A percentile compares a stretch with the other conserved stretches of the same genome.
phyloP scores from a whole-genome alignment of 2,797 vertebrate genomes.

The Danio jaintianensis region DNA sequence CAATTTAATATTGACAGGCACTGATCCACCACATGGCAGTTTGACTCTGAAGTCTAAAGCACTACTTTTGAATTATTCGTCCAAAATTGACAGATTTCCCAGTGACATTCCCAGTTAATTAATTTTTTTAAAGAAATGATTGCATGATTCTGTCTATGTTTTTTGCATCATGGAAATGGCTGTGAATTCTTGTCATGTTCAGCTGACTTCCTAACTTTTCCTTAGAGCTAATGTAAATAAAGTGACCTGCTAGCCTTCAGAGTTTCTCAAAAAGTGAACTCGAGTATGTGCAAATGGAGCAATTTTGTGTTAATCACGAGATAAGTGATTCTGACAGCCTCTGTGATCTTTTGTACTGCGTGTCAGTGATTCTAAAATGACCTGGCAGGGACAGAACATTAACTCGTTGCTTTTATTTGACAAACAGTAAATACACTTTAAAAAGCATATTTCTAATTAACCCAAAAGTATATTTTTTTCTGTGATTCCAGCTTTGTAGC shows the following conservation, averaged over 20 bases:
- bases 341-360: neutral
- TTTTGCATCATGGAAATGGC: too few relatives aligned
- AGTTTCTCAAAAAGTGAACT: neutral
- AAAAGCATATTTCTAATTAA: constrained; percentile 66
- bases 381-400: constrained; percentile 4
- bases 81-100: too few relatives aligned
- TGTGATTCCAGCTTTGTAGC: constrained; percentile 76
- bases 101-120: too few relatives aligned
- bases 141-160: too few relatives aligned
- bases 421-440: constrained; percentile 39
- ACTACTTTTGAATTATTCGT: too few relatives aligned
- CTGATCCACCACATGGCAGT: too few relatives aligned
- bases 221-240: neutral
- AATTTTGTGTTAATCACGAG: neutral
- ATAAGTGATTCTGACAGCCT: constrained; percentile 1
- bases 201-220: neutral
- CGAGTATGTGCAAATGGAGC: neutral
- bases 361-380: constrained; percentile 17
- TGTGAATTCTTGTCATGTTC: neutral
- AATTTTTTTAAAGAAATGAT: too few relatives aligned
- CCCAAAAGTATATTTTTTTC: constrained; percentile 65
- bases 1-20: too few relatives aligned
- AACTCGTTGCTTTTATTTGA: constrained; percentile 35
- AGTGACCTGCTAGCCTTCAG: neutral
- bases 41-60: too few relatives aligned